Evolutionary conservation across 1,140 invertebrate species (phyloP).

Genomic region (Leptopilina clavipes): DNA sequence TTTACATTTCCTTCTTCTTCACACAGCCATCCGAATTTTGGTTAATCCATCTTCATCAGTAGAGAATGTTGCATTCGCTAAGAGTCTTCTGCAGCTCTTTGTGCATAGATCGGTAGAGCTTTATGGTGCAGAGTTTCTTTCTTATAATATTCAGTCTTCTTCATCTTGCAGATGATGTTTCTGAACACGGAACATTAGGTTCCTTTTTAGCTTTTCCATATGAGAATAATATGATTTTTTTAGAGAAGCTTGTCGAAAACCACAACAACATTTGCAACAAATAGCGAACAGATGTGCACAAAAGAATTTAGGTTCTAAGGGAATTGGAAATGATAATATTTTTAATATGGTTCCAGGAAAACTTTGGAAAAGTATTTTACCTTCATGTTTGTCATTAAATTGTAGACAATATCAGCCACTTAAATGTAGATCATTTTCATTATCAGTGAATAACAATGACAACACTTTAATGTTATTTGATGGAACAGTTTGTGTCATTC

Average conservation of each 20-base stretch:
- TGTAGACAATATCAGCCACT: not conserved
- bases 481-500: slow-evolving; percentile 42
- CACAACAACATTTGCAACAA: slow-evolving; percentile 47
- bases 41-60: slow-evolving; percentile 2
- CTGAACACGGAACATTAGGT: slow-evolving; percentile 43
- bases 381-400: not conserved
- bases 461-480: slow-evolving; percentile 42
- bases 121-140: slow-evolving; percentile 42
- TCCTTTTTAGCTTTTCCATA: slow-evolving; percentile 48
- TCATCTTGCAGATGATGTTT: slow-evolving; percentile 47
- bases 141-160: slow-evolving; percentile 48
- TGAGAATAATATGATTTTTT: slow-evolving; percentile 52
- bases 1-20: slow-evolving; percentile 42
- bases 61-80: slow-evolving; percentile 5
- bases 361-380: slow-evolving; percentile 26
- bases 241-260: slow-evolving; percentile 39
- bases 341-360: slow-evolving; percentile 2
- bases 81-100: slow-evolving; percentile 36
- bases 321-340: not conserved
- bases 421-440: slow-evolving; percentile 27
- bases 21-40: not conserved
- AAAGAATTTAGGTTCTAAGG: slow-evolving; percentile 8
- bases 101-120: slow-evolving; percentile 31
- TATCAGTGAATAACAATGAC: slow-evolving; percentile 39
- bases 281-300: slow-evolving; percentile 39